Evolutionary conservation across 2,113 vertebrate species (phyloP), one percentile per base, ranked within the genome.

Genomic region (Cranoglanis bouderius): DNA sequence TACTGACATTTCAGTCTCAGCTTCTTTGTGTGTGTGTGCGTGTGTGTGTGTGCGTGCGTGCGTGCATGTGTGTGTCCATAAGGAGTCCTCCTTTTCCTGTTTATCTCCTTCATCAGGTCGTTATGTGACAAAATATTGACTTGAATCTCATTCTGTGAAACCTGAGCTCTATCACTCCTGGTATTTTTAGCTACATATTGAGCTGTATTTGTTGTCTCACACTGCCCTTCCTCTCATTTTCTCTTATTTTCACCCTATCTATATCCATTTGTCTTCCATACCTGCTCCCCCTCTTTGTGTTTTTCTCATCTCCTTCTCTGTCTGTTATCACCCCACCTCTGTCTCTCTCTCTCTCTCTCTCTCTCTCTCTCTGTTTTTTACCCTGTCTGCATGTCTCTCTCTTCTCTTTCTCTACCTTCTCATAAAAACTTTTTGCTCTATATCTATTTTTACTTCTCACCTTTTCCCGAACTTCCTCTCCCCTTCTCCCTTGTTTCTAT

Each of bases 1-100:
- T 80, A 53, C 29, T 82, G 78, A 51, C 51, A 55, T 81, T 81
- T 81, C n/a, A 81, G 29, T 82, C 78, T 35, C 78, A 21, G 19
- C 12, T 26, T 82, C 53, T 59, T 2, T 57, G 10, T 82, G 3
- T 82, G 29, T 81, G 78, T 81, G 13, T 55, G 49, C 19, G 13
- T 55, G 49, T 81, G 78, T 55, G 49, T 53, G 49, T 53, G 46
- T 80, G 77, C 19, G 29, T 53, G 46, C 53, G 77, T 78, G 75
- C 51, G 75, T 78, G 43, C 51, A 43, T 78, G 75, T 78, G 24
- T 49, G 49, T 53, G 46, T 82, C 51, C n/a, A 55, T 59, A 14
- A 59, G 81, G 32, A 59, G 32, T 57, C 21, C 9, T 24, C 19
- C 18, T 24, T 82, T 57, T 38, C 29, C 53, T 35, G 55, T 82